These are phyloP conservation scores for Leptinotarsa haldemani DNA, from an alignment of 2,888 invertebrate species.

Conservation along the genomic window DNA sequence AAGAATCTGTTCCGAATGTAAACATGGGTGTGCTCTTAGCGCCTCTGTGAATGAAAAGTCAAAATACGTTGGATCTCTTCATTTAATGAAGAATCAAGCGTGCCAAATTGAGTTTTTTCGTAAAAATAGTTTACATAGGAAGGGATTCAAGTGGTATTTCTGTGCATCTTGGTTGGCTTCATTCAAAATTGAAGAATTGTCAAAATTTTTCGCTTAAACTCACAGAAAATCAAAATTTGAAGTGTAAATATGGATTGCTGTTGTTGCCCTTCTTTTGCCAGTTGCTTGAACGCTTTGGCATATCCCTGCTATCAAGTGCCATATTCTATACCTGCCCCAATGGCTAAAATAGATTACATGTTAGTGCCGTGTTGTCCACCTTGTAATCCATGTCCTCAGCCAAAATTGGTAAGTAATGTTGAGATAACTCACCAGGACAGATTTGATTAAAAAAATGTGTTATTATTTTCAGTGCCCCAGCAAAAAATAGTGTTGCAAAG, in stretches of 20 bases:
- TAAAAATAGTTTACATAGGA: too few relatives aligned
- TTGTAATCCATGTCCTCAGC: slow-evolving; percentile 32
- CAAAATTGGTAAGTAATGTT: slow-evolving; percentile 27
- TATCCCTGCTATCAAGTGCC: slow-evolving; percentile 38
- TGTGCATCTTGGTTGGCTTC: neutral
- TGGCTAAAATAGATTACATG: slow-evolving; percentile 30
- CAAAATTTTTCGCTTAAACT: neutral
- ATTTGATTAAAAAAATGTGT: neutral
- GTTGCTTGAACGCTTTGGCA: slow-evolving; percentile 30
- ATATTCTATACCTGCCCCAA: slow-evolving; percentile 31
- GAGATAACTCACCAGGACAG: neutral
- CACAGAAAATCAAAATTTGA: slow-evolving; percentile 1
- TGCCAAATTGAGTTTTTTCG: too few relatives aligned
- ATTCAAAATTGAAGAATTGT: neutral
- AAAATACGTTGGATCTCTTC: too few relatives aligned
- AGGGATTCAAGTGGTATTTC: too few relatives aligned
- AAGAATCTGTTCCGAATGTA: too few relatives aligned
- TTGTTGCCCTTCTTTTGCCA: slow-evolving; percentile 18
- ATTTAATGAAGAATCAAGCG: too few relatives aligned
- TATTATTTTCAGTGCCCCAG: neutral
- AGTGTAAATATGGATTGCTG: slow-evolving; percentile 12
- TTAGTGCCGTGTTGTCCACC: slow-evolving; percentile 35
- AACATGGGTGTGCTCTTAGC: too few relatives aligned
- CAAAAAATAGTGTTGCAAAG: slow-evolving; percentile 36
- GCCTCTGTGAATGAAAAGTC: too few relatives aligned